phyloP scores from a whole-genome alignment of 2,113 vertebrate genomes.

The Oryzias melastigma region DNA sequence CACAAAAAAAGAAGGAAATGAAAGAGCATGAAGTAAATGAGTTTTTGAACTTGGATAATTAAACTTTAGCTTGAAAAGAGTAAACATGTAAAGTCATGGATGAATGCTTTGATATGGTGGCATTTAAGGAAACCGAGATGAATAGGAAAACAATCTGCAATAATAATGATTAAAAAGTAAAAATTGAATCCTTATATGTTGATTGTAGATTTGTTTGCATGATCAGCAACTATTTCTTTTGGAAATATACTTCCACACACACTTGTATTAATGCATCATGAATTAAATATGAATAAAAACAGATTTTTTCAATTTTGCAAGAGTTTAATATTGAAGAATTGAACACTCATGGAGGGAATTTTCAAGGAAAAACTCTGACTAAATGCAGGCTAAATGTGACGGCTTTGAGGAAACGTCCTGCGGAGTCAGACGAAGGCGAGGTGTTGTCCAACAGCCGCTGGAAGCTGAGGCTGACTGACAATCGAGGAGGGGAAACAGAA shows the following conservation, averaged over 20 bases:
- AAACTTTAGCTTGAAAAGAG: constrained; percentile 9
- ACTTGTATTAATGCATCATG: not conserved
- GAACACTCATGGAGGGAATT: no score
- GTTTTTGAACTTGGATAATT: constrained; percentile 1
- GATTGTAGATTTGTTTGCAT: no score
- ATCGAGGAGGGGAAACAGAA: constrained; percentile 36
- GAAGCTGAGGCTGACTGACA: constrained; percentile 46
- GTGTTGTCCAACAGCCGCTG: constrained; percentile 32
- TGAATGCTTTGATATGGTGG: not conserved
- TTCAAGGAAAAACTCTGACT: not conserved
- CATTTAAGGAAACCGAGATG: not conserved
- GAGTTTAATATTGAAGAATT: no score
- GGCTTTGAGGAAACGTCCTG: not conserved
- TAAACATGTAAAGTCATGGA: not conserved
- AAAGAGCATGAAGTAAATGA: constrained; percentile 9
- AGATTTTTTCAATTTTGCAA: not conserved
- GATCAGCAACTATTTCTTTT: no score
- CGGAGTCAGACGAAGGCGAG: constrained; percentile 27
- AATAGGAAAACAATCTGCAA: not conserved
- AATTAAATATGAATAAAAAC: not conserved
- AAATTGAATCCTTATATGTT: no score
- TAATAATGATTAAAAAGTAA: no score
- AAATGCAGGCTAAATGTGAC: not conserved
- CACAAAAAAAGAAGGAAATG: constrained; percentile 8
- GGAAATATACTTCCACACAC: not conserved